A percentile compares a stretch with the other conserved stretches of the same genome.
These are phyloP conservation scores for Sebastes reedi DNA, from an alignment of 2,797 vertebrate genomes.

Conservation along the genomic window DNA sequence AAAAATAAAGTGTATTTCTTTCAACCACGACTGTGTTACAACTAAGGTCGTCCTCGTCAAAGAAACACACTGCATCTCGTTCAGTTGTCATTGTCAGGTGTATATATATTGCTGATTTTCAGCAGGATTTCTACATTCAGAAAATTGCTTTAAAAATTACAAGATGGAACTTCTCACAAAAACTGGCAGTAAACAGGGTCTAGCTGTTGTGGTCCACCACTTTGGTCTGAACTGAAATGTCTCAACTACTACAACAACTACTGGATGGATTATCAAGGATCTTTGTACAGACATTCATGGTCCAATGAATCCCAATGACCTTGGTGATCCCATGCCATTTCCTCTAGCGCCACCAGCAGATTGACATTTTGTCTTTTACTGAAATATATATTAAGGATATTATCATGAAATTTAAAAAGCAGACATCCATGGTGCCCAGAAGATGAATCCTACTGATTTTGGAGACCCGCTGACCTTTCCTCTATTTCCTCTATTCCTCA, in stretches of 20 bases:
- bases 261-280: fast-evolving
- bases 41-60: not conserved
- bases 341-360: no score
- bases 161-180: not conserved
- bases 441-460: no score
- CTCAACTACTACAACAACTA: not conserved
- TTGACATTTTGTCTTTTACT: not conserved
- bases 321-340: no score
- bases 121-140: no score
- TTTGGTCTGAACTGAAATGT: not conserved
- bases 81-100: not conserved
- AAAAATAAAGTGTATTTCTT: not conserved
- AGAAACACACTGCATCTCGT: not conserved
- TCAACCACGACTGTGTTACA: not conserved
- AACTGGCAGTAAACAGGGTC: not conserved
- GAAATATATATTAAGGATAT: no score
- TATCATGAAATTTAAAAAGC: no score
- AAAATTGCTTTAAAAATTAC: no score
- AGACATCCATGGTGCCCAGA: no score
- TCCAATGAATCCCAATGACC: not conserved
- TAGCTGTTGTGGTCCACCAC: not conserved
- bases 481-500: not conserved
- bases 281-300: not conserved
- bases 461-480: not conserved
- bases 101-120: no score